phyloP scores from a whole-genome alignment of 2,113 vertebrate species.

The Balaeniceps rex region DNA sequence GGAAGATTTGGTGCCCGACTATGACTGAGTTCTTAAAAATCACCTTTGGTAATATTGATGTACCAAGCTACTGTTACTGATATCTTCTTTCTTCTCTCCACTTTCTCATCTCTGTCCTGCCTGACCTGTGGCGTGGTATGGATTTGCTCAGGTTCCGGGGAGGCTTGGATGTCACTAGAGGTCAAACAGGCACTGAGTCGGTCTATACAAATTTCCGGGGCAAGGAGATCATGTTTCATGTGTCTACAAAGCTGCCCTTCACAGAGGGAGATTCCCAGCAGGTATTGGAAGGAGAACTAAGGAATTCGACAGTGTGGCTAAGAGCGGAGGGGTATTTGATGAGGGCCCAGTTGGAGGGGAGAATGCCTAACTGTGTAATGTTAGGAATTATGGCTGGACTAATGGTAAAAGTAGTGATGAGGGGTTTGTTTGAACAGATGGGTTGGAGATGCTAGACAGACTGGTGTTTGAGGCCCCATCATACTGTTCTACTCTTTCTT shows the following conservation, averaged over 20 bases:
- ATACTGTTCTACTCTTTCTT: not conserved
- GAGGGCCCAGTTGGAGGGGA: not conserved
- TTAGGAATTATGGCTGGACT: not conserved
- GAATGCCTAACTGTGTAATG: not conserved
- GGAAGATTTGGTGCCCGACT: not conserved
- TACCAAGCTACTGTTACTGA: not conserved
- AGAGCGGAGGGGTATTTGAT: not conserved
- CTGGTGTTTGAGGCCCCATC: not conserved
- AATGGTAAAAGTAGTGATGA: not conserved
- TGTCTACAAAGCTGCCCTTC: conserved; percentile 89
- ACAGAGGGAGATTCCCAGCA: conserved; percentile 89
- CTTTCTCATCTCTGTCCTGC: not conserved
- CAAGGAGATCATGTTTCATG: conserved; percentile 91
- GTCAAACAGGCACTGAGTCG: conserved; percentile 87
- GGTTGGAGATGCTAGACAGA: not conserved
- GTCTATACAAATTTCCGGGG: conserved; percentile 86
- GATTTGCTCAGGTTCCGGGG: conserved; percentile 82
- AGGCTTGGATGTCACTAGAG: conserved; percentile 87
- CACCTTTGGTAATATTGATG: not conserved
- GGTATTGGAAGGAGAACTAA: conserved; percentile 55
- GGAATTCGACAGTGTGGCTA: not conserved
- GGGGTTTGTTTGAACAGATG: not conserved
- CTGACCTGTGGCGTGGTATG: not conserved
- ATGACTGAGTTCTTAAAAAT: not conserved
- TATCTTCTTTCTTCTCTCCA: not conserved